Percentiles rank a stretch among this genome's conserved stretches.
phyloP scores from a whole-genome alignment of 2,888 invertebrate genomes.

The Sclerodermus sp. region DNA sequence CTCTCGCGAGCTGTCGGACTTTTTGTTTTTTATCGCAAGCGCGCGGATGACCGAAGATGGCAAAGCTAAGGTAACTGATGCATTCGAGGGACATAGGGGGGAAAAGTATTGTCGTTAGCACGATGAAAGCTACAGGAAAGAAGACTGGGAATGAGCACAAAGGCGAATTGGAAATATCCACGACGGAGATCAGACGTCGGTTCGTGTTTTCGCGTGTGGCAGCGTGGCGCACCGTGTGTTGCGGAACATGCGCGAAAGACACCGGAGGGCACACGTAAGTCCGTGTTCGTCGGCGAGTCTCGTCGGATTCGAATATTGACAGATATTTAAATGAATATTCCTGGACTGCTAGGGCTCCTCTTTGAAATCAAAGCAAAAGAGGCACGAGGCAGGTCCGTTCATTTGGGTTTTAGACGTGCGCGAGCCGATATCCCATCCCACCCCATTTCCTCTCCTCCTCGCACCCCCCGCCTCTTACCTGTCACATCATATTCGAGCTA shows the following conservation, averaged over 20 bases:
- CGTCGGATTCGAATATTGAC: conserved; percentile 49
- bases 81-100: conserved; percentile 13
- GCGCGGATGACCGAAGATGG: too few relatives aligned
- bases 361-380: conserved; percentile 52
- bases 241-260: neutral
- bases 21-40: too few relatives aligned
- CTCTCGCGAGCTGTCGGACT: too few relatives aligned
- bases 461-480: too few relatives aligned
- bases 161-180: conserved; percentile 25
- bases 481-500: too few relatives aligned
- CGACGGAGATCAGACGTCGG: conserved; percentile 31
- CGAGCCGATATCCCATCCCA: conserved; percentile 34
- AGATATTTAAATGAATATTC: conserved; percentile 57
- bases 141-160: conserved; percentile 17
- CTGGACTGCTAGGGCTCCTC: conserved; percentile 45
- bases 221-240: neutral
- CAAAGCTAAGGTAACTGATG: too few relatives aligned
- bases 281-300: conserved; percentile 24
- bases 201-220: conserved; percentile 3
- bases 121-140: conserved; percentile 10
- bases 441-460: too few relatives aligned
- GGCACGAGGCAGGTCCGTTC: conserved; percentile 26
- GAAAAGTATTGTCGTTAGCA: neutral
- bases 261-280: conserved; percentile 17
- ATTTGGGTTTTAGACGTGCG: conserved; percentile 35